A percentile compares a stretch with the other conserved stretches of the same genome.
These are phyloP conservation scores for Vespertilio murinus DNA, from an alignment of 2,797 vertebrate species.

Conservation along the genomic window DNA sequence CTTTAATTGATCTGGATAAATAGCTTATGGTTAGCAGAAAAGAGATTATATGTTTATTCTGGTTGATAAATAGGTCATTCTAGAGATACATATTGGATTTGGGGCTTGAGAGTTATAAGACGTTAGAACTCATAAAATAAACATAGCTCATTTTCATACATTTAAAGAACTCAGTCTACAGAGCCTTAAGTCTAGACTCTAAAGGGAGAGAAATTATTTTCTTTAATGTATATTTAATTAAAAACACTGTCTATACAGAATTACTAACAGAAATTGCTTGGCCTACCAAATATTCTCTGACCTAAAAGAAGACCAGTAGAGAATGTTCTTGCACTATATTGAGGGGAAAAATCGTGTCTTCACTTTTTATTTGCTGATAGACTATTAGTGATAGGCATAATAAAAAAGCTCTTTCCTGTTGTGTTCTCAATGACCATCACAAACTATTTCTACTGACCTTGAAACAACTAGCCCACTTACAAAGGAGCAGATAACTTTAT, in stretches of 20 bases:
- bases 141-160: constrained; percentile 72
- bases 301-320: constrained; percentile 30
- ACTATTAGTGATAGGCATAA: background rate
- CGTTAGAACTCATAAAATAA: constrained; percentile 77
- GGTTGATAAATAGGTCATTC: constrained; percentile 70
- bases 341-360: background rate
- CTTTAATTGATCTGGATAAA: constrained; percentile 57
- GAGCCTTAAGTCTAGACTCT: constrained; percentile 66
- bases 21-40: constrained; percentile 66
- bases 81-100: constrained; percentile 76
- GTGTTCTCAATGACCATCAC: background rate
- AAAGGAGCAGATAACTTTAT: background rate
- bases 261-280: constrained; percentile 71
- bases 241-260: constrained; percentile 73
- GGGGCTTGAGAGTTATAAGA: constrained; percentile 70
- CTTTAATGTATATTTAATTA: constrained; percentile 81
- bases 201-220: constrained; percentile 78
- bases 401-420: constrained; percentile 11
- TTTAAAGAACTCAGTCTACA: constrained; percentile 71
- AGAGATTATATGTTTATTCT: constrained; percentile 71
- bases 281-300: constrained; percentile 51
- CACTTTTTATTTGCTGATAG: constrained; percentile 44
- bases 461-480: background rate
- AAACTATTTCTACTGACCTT: background rate
- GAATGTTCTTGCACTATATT: constrained; percentile 21